Base-by-base conservation (phyloP, 2,797 vertebrate genomes). In the Huso huso region DNA sequence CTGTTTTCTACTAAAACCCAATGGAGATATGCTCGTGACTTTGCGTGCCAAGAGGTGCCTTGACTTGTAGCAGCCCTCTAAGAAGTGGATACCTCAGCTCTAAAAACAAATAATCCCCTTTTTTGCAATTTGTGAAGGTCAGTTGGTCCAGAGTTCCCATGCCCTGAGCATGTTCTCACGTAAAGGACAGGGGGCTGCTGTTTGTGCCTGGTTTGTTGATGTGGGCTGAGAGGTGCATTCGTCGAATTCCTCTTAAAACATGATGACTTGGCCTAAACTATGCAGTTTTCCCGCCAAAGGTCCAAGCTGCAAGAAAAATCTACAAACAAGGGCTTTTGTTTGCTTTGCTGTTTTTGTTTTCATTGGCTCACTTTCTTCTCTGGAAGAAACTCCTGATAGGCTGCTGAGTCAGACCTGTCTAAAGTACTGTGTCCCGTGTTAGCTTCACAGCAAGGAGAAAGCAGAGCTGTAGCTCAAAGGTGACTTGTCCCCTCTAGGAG, bases 91-190 rank as follows among this genome's bases (percentile, higher is more conserved):
- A 60, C 63, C 55, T 62, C 49, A 72, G 48, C 49, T 68, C 15
- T 10, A 62, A 60, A 73, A 48, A 48, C 13, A 2, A 61, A n/a
- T 12, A 11, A 48, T 66, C 51, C 66, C 67, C 61, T 37, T 37
- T 51, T 13, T 69, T 68, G 72, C 71, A 70, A 76, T 74, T 82
- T 57, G 55, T 69, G 53, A 58, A 48, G 23, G 48, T 4, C n/a
- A 61, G 69, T 62, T 66, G 15, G 49, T 61, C 12, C 55, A n/a
- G 51, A 53, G 55, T 58, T 58, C 55, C 55, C 55, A 58, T 58
- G 55, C 10, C 12, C 12, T n/a, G 5, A 58, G 12, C 15, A n/a
- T 7, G 7, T 7, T n/a, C 55, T 58, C 12, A 58, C 12, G 6
- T 1, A n/a, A 11, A 3, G 12, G 55, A 6, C 55, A 15, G 37